Conservation (phyloP, 1,140 invertebrate genomes). For the Lepidurus couesii region DNA sequence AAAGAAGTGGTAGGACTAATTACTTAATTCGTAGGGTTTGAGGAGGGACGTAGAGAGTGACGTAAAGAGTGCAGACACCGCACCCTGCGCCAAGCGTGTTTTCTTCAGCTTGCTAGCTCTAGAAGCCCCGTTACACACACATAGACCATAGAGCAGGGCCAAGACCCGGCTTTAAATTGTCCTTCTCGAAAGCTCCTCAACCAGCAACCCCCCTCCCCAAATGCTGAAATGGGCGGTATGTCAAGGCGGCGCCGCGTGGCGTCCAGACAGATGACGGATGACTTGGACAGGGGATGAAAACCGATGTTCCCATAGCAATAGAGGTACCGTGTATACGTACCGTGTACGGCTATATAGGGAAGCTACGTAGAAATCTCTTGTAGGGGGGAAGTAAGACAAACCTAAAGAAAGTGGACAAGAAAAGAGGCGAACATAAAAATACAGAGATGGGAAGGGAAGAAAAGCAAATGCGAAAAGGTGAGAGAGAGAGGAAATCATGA, state of each 20-base stretch:
- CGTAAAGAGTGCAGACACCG: constrained; percentile 12
- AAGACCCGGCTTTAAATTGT: background rate
- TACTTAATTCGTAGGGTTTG: background rate
- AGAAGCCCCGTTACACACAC: background rate
- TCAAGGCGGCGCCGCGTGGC: constrained; percentile 16
- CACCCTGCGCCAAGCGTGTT: constrained; percentile 2
- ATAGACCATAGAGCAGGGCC: background rate
- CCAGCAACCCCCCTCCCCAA: background rate
- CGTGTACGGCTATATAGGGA: background rate
- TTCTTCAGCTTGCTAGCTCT: background rate
- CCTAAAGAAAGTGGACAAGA: background rate
- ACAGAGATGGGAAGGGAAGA: background rate
- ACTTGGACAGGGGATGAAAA: constrained; percentile 4
- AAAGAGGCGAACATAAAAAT: background rate
- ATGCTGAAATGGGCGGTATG: constrained; percentile 4
- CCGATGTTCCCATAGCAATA: background rate
- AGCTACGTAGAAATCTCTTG: background rate
- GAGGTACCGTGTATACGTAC: background rate
- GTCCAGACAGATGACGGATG: constrained; percentile 20
- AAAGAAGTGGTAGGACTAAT: constrained; percentile 19
- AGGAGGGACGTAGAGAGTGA: constrained; percentile 21
- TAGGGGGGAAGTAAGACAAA: background rate
- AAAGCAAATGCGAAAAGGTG: background rate
- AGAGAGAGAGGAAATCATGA: background rate
- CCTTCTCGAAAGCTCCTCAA: background rate